Evolutionary conservation across 2,888 invertebrate genomes (phyloP).

Genomic region (Nomada flava): DNA sequence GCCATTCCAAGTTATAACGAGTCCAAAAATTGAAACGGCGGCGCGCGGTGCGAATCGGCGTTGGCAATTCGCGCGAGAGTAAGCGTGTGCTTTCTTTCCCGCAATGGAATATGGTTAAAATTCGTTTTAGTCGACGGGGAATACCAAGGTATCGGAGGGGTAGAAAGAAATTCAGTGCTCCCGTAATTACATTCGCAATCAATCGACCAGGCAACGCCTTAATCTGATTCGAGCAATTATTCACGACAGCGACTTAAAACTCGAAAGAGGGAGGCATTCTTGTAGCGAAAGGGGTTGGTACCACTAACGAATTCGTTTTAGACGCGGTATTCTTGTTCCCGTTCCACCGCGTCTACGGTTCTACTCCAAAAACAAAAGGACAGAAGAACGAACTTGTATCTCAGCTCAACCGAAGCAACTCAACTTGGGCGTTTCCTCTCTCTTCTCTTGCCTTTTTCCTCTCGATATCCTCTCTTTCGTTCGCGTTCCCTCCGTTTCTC

Average conservation of each 20-base stretch:
- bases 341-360: slow-evolving; percentile 44
- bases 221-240: slow-evolving; percentile 71
- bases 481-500: slow-evolving; percentile 29
- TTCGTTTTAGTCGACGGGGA: slow-evolving; percentile 15
- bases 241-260: slow-evolving; percentile 66
- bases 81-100: background rate
- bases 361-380: slow-evolving; percentile 69
- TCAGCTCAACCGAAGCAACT: slow-evolving; percentile 68
- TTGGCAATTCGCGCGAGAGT: background rate
- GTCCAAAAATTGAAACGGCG: background rate
- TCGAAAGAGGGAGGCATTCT: slow-evolving; percentile 20
- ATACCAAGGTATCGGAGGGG: background rate
- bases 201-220: slow-evolving; percentile 57
- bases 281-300: slow-evolving; percentile 61
- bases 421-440: slow-evolving; percentile 66
- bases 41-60: no score
- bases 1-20: slow-evolving; percentile 5
- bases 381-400: slow-evolving; percentile 69
- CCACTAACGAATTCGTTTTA: slow-evolving; percentile 72
- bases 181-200: slow-evolving; percentile 62
- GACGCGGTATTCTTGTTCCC: slow-evolving; percentile 46
- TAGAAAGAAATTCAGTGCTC: background rate
- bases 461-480: slow-evolving; percentile 44
- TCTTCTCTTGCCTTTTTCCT: slow-evolving; percentile 23
- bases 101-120: background rate